A percentile compares a stretch with the other conserved stretches of the same genome.
Conservation (phyloP, 2,888 invertebrate genomes). For the Eubasilissa splendida region DNA sequence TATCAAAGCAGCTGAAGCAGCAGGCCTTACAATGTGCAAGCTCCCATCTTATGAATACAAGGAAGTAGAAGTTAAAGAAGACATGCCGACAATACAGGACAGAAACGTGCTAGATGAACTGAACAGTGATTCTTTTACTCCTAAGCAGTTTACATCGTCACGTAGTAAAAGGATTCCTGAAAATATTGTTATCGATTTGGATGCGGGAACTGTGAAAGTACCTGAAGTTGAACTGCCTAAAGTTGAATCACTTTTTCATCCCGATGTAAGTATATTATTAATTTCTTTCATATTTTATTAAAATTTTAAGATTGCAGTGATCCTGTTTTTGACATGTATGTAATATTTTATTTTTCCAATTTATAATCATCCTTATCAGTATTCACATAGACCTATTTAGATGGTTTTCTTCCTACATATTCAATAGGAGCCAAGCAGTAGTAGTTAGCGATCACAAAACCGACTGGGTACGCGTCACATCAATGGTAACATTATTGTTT, state of each 20-base stretch:
- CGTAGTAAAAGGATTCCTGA: conserved; percentile 75
- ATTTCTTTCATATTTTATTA: neutral
- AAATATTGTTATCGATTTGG: conserved; percentile 82
- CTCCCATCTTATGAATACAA: conserved; percentile 71
- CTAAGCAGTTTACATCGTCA: conserved; percentile 74
- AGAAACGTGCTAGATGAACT: conserved; percentile 78
- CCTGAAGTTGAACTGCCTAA: conserved; percentile 73
- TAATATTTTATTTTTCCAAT: too few relatives aligned
- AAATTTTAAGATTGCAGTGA: too few relatives aligned
- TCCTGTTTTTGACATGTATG: too few relatives aligned
- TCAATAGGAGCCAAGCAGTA: too few relatives aligned
- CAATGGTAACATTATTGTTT: too few relatives aligned
- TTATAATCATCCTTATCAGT: too few relatives aligned
- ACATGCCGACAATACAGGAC: conserved; percentile 73
- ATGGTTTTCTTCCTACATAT: too few relatives aligned
- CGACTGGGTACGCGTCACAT: too few relatives aligned
- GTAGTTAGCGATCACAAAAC: too few relatives aligned
- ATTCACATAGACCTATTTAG: too few relatives aligned
- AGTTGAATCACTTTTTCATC: conserved; percentile 78
- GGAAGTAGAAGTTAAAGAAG: conserved; percentile 69
- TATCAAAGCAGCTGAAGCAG: conserved; percentile 71
- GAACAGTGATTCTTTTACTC: conserved; percentile 80
- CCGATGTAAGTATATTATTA: conserved; percentile 75
- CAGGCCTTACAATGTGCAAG: conserved; percentile 70
- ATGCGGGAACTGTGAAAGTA: conserved; percentile 79